Evolutionary conservation across 1,140 invertebrate genomes (phyloP), one percentile per base, ranked within the genome.

Genomic region (Macrostomum lignano): DNA sequence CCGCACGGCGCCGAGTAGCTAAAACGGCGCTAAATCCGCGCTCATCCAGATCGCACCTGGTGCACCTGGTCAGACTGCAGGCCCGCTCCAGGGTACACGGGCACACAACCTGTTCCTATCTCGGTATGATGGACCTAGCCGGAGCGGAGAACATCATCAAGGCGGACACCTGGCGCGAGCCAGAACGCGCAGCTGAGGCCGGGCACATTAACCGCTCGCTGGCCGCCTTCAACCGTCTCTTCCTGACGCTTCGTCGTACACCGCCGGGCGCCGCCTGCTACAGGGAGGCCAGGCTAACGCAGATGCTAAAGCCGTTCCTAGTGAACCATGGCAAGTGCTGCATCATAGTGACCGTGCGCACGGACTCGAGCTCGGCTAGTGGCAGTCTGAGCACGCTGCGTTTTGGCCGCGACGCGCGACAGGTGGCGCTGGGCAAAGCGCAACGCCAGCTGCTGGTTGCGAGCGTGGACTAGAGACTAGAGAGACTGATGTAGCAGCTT

Each of bases 21-120:
- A 28, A 28, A 28, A 28, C 26, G 19, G 26, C 26, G 5, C 19
- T 28, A 28, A 28, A 28, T 28, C 26, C 26, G 5, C 26, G 19
- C 15, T 28, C 26, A 28, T 28, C 26, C 9, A 3, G 26, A 9
- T 28, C 26, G 5, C 26, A 28, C 9, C 19, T 28, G 9, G 19
- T 28, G 3, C 7, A 14, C 15, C 15, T 28, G 26, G 19, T 28
- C 9, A 14, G 19, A 7, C 19, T 28, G 19, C 15, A 14, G 5
- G 26, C 14, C 5, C 26, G 26, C 3, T 15, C 14, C 9, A 28
- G 19, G 19, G 19, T 28, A 15, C 26, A 28, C 19, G 26, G 26
- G 19, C 14, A 28, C 7, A 28, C 26, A 7, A 28, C 19, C 19
- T 28, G 14, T 9, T 15, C 14, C 19, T 28, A 15, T 28, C 9